Base-by-base conservation (phyloP, 2,113 vertebrate genomes). In the Neopipo cinnamomea region DNA sequence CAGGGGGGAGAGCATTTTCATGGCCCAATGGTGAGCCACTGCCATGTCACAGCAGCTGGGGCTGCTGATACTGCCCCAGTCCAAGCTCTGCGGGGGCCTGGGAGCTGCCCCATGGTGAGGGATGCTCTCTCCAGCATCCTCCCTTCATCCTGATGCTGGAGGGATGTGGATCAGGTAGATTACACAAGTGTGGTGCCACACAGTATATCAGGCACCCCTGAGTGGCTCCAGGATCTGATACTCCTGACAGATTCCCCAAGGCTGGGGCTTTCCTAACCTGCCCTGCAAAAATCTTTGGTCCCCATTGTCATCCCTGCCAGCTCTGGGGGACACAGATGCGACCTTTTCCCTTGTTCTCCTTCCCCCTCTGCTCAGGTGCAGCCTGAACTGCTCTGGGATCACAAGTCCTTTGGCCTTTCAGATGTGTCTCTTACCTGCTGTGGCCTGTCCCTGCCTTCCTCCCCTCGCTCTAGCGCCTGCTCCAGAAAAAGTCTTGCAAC, bases 401-500 rank as follows among this genome's bases (percentile, higher is more conserved):
- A 67, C 58, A 17, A 4, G 14, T 72, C 62, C 68, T 77, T 66
- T 81, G 80, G 61, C 68, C 88, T 75, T 70, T 80, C 41, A 41
- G 62, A 65, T 20, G 42, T 67, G 63, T 77, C 50, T 62, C 63
- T 49, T 86, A 97, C 95, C 92, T 89, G 92, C 73, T 74, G 47
- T 9, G 49, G 14, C 46, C 49, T 28, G 16, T 63, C 39, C 61
- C 81, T 74, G 58, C 83, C 91, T 87, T 72, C 39, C 74, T 62
- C 44, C 41, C 62, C 44, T 42, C 5, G 6, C 77, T 88, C 75
- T 23, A 72, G n/a, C 0, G 5, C 75, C 53, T 77, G 81, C 72
- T 91, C 82, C 80, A 94, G 72, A 93, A 93, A 89, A 96, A 62
- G 30, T 91, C 95, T 80, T 74, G 44, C 37, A 78, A 93, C 71